phyloP scores from a whole-genome alignment of 2,888 invertebrate species.

The Gisinianus flammeolus region DNA sequence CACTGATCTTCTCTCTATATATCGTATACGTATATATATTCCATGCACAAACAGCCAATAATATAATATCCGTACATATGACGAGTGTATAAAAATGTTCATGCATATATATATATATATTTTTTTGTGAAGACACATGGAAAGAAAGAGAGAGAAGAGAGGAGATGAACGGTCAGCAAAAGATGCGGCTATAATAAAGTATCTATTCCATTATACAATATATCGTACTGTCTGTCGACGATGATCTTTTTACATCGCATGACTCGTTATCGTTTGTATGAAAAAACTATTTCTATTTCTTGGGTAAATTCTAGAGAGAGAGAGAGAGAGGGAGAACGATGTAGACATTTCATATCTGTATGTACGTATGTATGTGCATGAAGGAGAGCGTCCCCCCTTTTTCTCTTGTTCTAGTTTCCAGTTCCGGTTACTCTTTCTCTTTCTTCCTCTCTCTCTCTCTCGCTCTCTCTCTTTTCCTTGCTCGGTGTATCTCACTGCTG shows the following conservation, averaged over 20 bases:
- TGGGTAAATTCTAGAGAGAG: too few species aligned
- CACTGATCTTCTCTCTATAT: background rate
- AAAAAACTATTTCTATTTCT: constrained; percentile 13
- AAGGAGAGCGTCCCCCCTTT: background rate
- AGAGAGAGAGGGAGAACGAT: too few species aligned
- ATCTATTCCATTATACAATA: constrained; percentile 5
- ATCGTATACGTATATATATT: background rate
- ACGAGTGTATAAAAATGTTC: background rate
- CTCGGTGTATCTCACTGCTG: too few species aligned
- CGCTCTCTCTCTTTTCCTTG: background rate
- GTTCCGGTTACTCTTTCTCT: background rate
- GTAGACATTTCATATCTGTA: too few species aligned
- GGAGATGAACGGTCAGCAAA: background rate
- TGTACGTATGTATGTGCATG: background rate
- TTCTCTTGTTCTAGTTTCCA: background rate
- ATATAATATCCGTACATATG: constrained; percentile 1
- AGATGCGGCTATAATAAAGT: constrained; percentile 10
- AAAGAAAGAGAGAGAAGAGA: background rate
- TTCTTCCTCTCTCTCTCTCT: background rate
- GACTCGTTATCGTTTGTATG: constrained; percentile 13
- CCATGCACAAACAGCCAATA: background rate
- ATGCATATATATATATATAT: background rate
- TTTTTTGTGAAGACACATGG: background rate
- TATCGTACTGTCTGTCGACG: background rate
- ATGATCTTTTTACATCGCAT: constrained; percentile 14